Evolutionary conservation across 2,113 vertebrate species (phyloP).

Genomic region (Amia ocellicauda): DNA sequence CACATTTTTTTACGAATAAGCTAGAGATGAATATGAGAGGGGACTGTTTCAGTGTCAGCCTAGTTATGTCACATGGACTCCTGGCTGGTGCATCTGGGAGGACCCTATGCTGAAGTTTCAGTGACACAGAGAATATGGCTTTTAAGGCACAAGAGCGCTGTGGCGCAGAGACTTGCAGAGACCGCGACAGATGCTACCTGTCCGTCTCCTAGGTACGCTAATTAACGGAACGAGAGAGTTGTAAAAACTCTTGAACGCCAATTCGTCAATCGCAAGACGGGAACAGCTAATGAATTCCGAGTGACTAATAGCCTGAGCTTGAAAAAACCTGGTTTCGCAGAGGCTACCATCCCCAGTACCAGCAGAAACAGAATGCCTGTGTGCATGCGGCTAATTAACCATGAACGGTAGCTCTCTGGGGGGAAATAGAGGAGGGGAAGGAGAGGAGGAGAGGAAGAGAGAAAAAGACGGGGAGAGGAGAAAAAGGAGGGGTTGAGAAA

Average conservation of each 20-base stretch:
- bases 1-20: too few species aligned
- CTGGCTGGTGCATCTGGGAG: too few species aligned
- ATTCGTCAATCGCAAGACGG: conserved; percentile 16
- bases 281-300: conserved; percentile 38
- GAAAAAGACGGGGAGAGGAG: conserved; percentile 35
- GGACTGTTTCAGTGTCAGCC: not conserved
- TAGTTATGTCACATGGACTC: not conserved
- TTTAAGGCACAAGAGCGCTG: not conserved
- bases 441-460: conserved; percentile 21
- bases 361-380: conserved; percentile 30
- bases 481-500: conserved; percentile 19
- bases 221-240: conserved; percentile 55
- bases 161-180: conserved; percentile 7
- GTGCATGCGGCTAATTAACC: conserved; percentile 42
- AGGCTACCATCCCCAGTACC: conserved; percentile 27
- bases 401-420: conserved; percentile 31
- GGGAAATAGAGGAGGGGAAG: conserved; percentile 12
- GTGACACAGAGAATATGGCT: too few species aligned
- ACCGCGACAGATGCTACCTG: conserved; percentile 72
- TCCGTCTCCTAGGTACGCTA: conserved; percentile 69
- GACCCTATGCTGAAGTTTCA: too few species aligned
- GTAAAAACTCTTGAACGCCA: conserved; percentile 21
- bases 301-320: conserved; percentile 39
- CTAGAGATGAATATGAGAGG: too few species aligned
- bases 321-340: conserved; percentile 32